A percentile compares a stretch with the other conserved stretches of the same genome.
phyloP scores from a whole-genome alignment of 2,797 vertebrate genomes.

The Artibeus lituratus region DNA sequence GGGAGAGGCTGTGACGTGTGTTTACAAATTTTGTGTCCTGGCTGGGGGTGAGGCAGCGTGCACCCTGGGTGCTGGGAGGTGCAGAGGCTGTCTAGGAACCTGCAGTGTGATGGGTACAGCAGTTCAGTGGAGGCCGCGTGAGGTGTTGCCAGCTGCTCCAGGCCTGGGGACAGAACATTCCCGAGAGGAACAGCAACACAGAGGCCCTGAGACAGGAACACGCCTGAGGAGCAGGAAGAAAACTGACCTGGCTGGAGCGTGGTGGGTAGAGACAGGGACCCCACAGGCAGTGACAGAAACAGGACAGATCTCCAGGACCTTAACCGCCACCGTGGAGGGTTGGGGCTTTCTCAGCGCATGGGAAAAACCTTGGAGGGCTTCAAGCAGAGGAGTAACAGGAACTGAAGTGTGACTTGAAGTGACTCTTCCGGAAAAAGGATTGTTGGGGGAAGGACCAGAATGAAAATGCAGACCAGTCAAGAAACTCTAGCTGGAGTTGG shows the following conservation, averaged over 20 bases:
- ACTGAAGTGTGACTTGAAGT: neutral
- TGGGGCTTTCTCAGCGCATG: neutral
- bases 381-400: neutral
- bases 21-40: neutral
- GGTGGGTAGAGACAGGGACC: neutral
- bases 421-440: neutral
- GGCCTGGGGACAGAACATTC: neutral
- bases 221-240: neutral
- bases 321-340: neutral
- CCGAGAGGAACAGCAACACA: neutral
- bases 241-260: neutral
- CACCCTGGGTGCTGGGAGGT: neutral
- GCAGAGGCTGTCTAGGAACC: neutral
- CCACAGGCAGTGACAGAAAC: neutral
- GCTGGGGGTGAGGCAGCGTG: neutral
- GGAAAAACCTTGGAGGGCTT: neutral
- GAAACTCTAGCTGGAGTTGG: neutral
- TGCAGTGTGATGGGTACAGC: rapidly evolving
- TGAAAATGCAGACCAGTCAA: neutral
- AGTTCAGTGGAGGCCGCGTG: neutral
- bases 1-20: neutral
- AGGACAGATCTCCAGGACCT: neutral
- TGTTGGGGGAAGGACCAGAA: too few species aligned
- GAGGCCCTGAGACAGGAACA: neutral
- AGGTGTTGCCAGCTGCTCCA: neutral